Evolutionary conservation across 2,888 invertebrate genomes (phyloP).

Genomic region (Phaedon cochleariae): DNA sequence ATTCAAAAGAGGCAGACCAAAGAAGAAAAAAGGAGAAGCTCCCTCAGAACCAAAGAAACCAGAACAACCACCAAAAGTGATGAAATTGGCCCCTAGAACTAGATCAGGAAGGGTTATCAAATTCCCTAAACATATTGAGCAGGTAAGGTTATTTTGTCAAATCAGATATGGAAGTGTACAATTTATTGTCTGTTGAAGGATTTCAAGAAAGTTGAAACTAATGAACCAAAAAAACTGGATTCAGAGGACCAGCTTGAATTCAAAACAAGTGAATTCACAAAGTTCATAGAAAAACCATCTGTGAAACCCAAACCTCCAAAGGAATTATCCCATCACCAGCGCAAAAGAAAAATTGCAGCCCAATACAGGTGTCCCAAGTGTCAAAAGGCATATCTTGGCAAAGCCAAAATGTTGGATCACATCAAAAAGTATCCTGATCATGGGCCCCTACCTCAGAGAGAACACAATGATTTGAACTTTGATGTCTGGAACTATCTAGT

Average conservation of each 20-base stretch:
- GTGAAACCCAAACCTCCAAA: conserved; percentile 20
- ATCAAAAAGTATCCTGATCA: conserved; percentile 71
- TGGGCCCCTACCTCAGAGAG: conserved; percentile 57
- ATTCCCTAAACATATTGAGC: conserved; percentile 55
- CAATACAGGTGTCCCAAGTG: conserved; percentile 71
- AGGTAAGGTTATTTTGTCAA: conserved; percentile 42
- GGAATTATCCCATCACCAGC: conserved; percentile 40
- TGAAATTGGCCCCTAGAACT: conserved; percentile 50
- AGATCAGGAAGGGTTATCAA: conserved; percentile 57
- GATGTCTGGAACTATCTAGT: conserved; percentile 58
- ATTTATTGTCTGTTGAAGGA: conserved; percentile 44
- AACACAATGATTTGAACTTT: conserved; percentile 48
- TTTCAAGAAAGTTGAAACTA: conserved; percentile 54
- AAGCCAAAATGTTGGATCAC: conserved; percentile 69
- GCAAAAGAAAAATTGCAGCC: conserved; percentile 62
- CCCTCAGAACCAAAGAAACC: not conserved
- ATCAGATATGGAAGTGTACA: not conserved
- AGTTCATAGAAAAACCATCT: conserved; percentile 45
- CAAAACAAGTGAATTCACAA: conserved; percentile 50
- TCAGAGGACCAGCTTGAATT: conserved; percentile 45
- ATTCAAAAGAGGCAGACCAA: conserved; percentile 52
- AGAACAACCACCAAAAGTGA: conserved; percentile 30
- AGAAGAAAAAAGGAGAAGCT: conserved; percentile 44
- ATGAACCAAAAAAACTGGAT: conserved; percentile 32
- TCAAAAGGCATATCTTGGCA: conserved; percentile 71